Percentiles rank a stretch among this genome's conserved stretches.
phyloP scores from a whole-genome alignment of 53 echinoderm and acorn worm species.

The Luidia sarsii region DNA sequence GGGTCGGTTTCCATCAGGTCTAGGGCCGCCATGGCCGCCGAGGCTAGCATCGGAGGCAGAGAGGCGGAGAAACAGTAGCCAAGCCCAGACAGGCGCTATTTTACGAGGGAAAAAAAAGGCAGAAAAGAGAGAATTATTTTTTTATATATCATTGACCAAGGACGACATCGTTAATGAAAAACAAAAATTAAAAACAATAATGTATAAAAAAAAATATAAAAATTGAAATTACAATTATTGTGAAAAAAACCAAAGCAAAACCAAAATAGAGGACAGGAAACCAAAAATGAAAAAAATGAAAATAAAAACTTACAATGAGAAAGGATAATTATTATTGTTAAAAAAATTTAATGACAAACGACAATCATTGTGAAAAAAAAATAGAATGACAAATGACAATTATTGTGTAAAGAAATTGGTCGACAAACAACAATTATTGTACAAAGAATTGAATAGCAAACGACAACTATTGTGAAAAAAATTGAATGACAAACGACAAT shows the following conservation, averaged over 20 bases:
- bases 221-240: background rate
- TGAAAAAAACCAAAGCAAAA: background rate
- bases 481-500: too few relatives aligned
- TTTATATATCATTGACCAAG: background rate
- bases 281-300: too few relatives aligned
- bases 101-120: conserved; percentile 34
- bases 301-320: too few relatives aligned
- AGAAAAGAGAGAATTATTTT: background rate
- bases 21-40: conserved; percentile 81
- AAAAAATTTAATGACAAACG: too few relatives aligned
- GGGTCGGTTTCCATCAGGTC: conserved; percentile 81
- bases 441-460: too few relatives aligned
- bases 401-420: too few relatives aligned
- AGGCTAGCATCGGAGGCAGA: conserved; percentile 88
- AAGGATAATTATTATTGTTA: too few relatives aligned
- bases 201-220: background rate
- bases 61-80: conserved; percentile 99
- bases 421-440: too few relatives aligned
- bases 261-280: too few relatives aligned
- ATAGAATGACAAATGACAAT: too few relatives aligned
- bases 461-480: too few relatives aligned
- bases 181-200: background rate
- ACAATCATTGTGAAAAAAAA: too few relatives aligned
- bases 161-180: background rate
- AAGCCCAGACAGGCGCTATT: conserved; percentile 90